Evolutionary conservation across 2,113 vertebrate genomes (phyloP), one percentile per base, ranked within the genome.

Genomic region (Donacobius atricapilla): DNA sequence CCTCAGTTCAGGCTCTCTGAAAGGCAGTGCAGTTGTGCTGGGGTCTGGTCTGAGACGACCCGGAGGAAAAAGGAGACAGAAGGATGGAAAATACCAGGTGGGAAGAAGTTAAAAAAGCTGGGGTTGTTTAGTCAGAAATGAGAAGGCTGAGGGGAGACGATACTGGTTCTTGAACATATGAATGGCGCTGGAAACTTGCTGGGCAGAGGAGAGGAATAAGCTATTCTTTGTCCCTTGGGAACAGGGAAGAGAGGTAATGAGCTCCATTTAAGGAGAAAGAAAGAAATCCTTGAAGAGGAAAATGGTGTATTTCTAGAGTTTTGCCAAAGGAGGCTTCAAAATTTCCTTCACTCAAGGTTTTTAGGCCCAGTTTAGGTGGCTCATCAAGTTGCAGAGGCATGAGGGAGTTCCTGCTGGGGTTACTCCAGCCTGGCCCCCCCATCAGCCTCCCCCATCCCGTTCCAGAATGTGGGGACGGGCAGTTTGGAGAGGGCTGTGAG

Each of bases 1-100:
- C 66, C 53, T 57, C 0, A 0, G 21, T 17, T n/a, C 68, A 4
- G n/a, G 25, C 4, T 0, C 24, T 48, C 37, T 24, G 20, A 5
- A 14, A 23, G 13, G 63, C 83, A 57, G 24, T 45, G 16, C 30
- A 2, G 10, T 24, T 50, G 30, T 61, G 40, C 12, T 53, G 39
- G 30, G 18, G 33, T 37, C 17, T 91, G 53, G 11, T n/a, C 81
- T 70, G 82, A 75, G 53, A 15, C 20, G 48, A 23, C 2, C 4
- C 0, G 1, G 35, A 24, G 31, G 47, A 35, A 73, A 35, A 47
- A 23, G 23, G 37, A 48, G 14, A 13, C 31, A 66, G 39, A 45
- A 33, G 35, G 18, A 27, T 64, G 68, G 66, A 68, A 31, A 79
- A 19, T 45, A 35, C 1, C 0, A 1, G 19, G 1, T 37, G 10